Evolutionary conservation across 1,140 invertebrate species (phyloP).

Genomic region (Trissolcus basalis): DNA sequence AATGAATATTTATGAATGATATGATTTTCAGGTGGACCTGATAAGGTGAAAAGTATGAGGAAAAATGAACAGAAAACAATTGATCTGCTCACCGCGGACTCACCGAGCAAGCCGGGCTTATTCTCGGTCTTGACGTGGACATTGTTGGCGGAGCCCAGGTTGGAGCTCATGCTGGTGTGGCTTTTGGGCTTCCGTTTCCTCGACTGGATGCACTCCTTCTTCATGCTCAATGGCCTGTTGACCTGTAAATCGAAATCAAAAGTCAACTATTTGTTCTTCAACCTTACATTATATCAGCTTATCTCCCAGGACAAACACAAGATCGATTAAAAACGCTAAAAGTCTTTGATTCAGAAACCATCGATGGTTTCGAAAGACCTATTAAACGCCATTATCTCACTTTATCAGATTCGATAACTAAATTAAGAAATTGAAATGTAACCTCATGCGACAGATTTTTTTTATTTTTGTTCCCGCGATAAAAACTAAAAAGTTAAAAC

Average conservation of each 20-base stretch:
- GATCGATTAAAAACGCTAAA: conserved; percentile 45
- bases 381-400: conserved; percentile 46
- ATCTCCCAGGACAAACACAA: conserved; percentile 40
- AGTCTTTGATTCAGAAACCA: conserved; percentile 48
- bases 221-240: conserved; percentile 93
- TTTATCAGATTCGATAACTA: conserved; percentile 41
- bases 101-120: conserved; percentile 73
- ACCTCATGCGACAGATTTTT: conserved; percentile 12
- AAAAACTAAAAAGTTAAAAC: too few relatives aligned
- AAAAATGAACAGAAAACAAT: conserved; percentile 30
- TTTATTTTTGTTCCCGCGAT: too few relatives aligned
- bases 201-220: conserved; percentile 96
- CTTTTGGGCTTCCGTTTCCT: conserved; percentile 91
- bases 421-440: conserved; percentile 50
- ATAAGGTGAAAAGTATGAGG: conserved; percentile 10
- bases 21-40: too few relatives aligned
- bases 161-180: conserved; percentile 58
- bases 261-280: conserved; percentile 16
- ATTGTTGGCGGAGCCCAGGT: conserved; percentile 62
- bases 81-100: conserved; percentile 71
- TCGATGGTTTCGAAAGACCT: conserved; percentile 51
- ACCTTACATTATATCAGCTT: conserved; percentile 29
- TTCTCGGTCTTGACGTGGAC: conserved; percentile 72
- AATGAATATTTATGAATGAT: too few relatives aligned
- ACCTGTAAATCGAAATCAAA: conserved; percentile 78